A percentile compares a stretch with the other conserved stretches of the same genome.
Conservation (phyloP, 2,797 vertebrate species). For the Acomys russatus region DNA sequence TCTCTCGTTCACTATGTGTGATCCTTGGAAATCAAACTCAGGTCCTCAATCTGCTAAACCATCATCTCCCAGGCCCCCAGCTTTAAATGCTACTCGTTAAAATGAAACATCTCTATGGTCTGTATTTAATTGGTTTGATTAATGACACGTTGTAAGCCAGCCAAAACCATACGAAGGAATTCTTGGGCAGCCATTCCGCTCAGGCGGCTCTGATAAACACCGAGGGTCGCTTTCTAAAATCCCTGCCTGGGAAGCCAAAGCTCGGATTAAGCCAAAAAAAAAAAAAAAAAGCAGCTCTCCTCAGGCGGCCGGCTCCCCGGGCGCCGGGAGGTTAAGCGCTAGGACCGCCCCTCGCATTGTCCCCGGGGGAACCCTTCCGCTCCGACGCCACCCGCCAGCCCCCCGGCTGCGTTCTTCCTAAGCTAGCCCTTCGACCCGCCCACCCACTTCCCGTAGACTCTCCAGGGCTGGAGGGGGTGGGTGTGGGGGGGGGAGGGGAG, state of each 20-base stretch:
- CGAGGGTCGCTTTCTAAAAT: background rate
- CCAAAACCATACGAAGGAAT: background rate
- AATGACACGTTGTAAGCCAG: background rate
- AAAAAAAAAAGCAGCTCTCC: background rate
- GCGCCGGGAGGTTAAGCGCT: rapidly evolving
- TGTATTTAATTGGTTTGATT: background rate
- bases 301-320: rapidly evolving
- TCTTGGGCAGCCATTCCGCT: too few species aligned
- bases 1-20: background rate
- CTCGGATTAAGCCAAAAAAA: background rate
- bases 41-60: background rate
- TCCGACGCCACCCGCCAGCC: too few species aligned
- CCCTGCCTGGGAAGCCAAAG: too few species aligned
- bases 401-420: background rate
- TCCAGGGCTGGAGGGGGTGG: rapidly evolving
- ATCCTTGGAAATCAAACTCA: background rate
- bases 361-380: rapidly evolving
- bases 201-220: rapidly evolving
- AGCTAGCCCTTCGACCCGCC: background rate
- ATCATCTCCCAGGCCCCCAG: background rate
- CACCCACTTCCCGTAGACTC: constrained; percentile 35
- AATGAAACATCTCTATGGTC: background rate
- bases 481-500: too few species aligned
- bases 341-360: rapidly evolving
- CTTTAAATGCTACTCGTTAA: background rate